Percentiles rank a stretch among this genome's conserved stretches.
These are phyloP conservation scores for Periophthalmodon schlosseri DNA, from an alignment of 2,113 vertebrate genomes.

Conservation along the genomic window DNA sequence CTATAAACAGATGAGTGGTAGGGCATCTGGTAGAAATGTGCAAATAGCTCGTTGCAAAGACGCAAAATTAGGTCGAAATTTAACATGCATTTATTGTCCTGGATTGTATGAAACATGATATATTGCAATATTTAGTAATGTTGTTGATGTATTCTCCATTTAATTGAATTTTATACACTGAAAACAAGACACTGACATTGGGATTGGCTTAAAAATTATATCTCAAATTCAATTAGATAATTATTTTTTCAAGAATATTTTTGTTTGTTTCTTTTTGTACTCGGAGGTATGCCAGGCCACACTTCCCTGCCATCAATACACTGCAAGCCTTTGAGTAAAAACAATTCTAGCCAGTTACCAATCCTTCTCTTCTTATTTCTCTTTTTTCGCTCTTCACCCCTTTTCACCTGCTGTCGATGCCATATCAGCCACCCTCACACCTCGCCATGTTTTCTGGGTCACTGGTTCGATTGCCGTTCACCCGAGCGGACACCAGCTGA, in stretches of 20 bases:
- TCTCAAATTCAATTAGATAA: no score
- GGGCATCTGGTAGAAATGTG: no score
- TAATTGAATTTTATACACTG: no score
- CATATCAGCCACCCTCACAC: slow-evolving; percentile 11
- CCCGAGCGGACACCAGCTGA: slow-evolving; percentile 33
- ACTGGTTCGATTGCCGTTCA: slow-evolving; percentile 29
- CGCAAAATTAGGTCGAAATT: no score
- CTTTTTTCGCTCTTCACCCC: neutral
- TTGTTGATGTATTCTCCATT: no score
- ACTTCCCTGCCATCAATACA: neutral
- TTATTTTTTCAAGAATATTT: neutral
- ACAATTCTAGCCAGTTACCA: neutral
- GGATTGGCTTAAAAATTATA: no score
- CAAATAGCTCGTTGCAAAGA: no score
- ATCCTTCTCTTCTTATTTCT: neutral
- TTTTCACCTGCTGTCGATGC: neutral
- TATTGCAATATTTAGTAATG: no score
- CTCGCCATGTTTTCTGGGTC: slow-evolving; percentile 25
- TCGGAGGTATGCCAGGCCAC: neutral
- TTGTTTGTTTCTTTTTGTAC: neutral
- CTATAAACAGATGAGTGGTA: no score
- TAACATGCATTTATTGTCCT: neutral
- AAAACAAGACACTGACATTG: no score
- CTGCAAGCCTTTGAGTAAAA: neutral
- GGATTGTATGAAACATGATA: no score